Evolutionary conservation across 2,888 invertebrate species (phyloP), one percentile per base, ranked within the genome.

Genomic region (Carpatolechia fugitivella): DNA sequence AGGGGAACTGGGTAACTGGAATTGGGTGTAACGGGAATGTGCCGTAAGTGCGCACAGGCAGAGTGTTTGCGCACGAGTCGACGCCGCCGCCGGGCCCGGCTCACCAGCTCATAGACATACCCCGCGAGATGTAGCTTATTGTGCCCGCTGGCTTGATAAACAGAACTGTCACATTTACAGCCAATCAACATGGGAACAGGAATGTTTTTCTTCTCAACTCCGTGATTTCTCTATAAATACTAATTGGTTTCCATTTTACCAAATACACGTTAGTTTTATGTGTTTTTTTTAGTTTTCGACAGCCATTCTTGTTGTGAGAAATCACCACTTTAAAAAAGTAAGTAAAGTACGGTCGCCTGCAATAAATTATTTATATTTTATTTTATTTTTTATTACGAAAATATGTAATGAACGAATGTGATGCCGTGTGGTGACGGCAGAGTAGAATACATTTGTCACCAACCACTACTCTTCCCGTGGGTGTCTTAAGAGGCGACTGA

Each of bases 101-200:
- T 61, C 68, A 56, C 68, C 69, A 66, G 70, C 68, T 68, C 68
- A n/a, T n/a, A n/a, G 69, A 74, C 78, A 69, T 70, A 69, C 72
- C 70, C 74, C 76, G 77, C 76, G 81, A 80, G 77, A 76, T 80
- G 82, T 78, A 65, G 63, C 66, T 65, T 69, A 73, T 78, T 79
- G 77, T 78, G 67, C 6, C 29, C 40, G 65, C 64, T 63, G 60
- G 57, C 62, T 62, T 65, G 65, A 68, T 65, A 68, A 69, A 70
- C 60, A 60, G 56, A 56, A 61, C 60, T 54, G 56, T 65, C 67
- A 64, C 70, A 65, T 62, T 57, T 62, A 60, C 49, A 56, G 49
- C 48, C 48, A 59, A 54, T 36, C 31, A 18, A 7, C 30, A 13
- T 48, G 31, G 33, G 48, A 48, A 48, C 30, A 30, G 11, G 14